Base-by-base conservation (phyloP, 2,113 vertebrate genomes). In the Cromileptes altivelis region DNA sequence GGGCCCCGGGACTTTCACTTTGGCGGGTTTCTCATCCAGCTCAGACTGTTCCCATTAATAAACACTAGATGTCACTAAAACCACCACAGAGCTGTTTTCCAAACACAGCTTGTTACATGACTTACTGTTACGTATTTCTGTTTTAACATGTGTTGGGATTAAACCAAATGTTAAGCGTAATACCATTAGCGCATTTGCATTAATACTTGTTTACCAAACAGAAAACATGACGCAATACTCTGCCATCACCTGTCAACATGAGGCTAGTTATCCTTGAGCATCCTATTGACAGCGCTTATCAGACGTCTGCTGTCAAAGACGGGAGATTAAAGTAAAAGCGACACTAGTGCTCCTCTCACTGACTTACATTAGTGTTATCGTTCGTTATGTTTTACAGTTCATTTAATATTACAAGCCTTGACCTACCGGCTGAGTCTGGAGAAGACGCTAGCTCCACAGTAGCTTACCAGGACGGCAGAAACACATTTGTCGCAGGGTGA, bases 401-500 rank as follows among this genome's bases (percentile, higher is more conserved):
- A 27, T 33, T 23, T 2, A 53, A 78, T 25, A 52, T 12, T 19
- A 73, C 18, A 53, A 79, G 78, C 62, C 2, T 17, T 78, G 42
- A 85, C 85, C 73, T 87, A 89, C 85, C 88, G 25, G 10, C n/a
- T 56, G 50, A 50, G 12, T 77, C 2, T 55, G 55, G 33, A 50
- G 42, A 65, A 14, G 27, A 64, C 10, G 42, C 11, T 57, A 30
- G 3, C 19, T 70, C 23, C 2, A 18, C 70, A 42, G 23, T 2
- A 18, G 60, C 72, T 62, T 11, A 3, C n/a, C 4, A 33, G 52
- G 27, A 18, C 72, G 62, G 65, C 49, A 63, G 4, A 10, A 67
- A 65, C 65, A 69, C 75, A 27, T 45, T 3, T 62, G 90, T 92
- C 92, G 87, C 88, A 1, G 40, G 14, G 4, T 85, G 86, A 91